Base-by-base conservation (phyloP, 1,140 invertebrate species). In the Leptinotarsa texana region DNA sequence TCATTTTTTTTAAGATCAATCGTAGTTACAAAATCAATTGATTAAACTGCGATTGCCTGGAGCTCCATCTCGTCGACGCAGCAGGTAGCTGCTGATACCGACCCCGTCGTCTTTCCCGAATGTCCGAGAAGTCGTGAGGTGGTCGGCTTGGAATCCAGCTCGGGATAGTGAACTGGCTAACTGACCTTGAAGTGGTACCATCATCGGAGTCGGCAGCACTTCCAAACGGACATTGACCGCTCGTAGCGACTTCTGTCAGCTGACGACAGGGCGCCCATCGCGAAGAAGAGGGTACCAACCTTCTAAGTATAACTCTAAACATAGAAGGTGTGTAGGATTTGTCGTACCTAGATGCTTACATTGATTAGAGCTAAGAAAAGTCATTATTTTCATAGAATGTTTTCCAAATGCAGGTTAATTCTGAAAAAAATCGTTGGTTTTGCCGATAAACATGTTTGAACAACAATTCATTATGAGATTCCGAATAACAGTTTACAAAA, bases 121-220 rank as follows among this genome's bases (percentile, higher is more conserved):
- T 13, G 66, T 47, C 42, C 24, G 42, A n/a, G 33, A 24, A 27
- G 57, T 63, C 49, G 49, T 62, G 69, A 61, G 21, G 48, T 62
- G 51, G 69, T 51, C 57, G 42, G 69, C 5, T 21, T 71, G 69
- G 69, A 71, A 71, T 71, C 69, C 69, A 71, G 69, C 69, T 71
- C 8, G 68, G 33, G 33, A 69, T 47, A 57, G 57, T 71, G 57
- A 71, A 71, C 69, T 27, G 49, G 18, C 69, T 71, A 21, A 71
- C 69, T 62, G 69, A 71, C 69, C 69, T 71, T 71, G 69, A 24
- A 27, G 69, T 48, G 15, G 57, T 24, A 24, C 18, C 61, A 62
- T 51, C 57, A 71, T 61, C 68, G 48, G 15, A 57, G n/a, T n/a
- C 13, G n/a, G 51, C 51, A n/a, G 33, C 24, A 42, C 65, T 33